phyloP scores from a whole-genome alignment of 1,140 invertebrate species.

The Micrasema minimum region DNA sequence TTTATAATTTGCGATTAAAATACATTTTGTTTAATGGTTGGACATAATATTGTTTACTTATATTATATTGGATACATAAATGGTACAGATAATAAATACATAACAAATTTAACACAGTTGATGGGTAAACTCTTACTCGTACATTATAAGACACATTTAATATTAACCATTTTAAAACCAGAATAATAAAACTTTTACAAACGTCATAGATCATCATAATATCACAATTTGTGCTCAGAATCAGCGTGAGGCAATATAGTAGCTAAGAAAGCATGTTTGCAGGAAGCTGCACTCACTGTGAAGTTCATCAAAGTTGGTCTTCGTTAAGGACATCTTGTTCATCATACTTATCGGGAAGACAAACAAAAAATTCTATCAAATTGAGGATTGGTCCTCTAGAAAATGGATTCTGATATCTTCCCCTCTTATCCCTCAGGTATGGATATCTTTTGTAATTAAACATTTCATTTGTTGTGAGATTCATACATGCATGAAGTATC shows the following conservation, averaged over 20 bases:
- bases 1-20: too few relatives aligned
- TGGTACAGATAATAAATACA: too few relatives aligned
- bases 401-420: conserved; percentile 89
- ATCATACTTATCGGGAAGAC: conserved; percentile 78
- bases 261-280: conserved; percentile 3
- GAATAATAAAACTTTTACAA: too few relatives aligned
- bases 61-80: too few relatives aligned
- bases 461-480: conserved; percentile 94
- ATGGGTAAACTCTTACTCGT: too few relatives aligned
- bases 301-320: conserved; percentile 69
- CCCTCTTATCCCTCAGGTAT: conserved; percentile 86
- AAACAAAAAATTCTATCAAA: conserved; percentile 89
- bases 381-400: conserved; percentile 87
- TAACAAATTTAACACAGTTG: too few relatives aligned
- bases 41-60: too few relatives aligned
- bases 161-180: too few relatives aligned
- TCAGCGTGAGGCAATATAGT: conserved; percentile 25
- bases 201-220: not conserved
- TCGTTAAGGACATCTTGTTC: conserved; percentile 78
- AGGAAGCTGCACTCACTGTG: conserved; percentile 41
- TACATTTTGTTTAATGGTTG: too few relatives aligned
- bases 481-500: conserved; percentile 89
- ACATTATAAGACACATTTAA: too few relatives aligned
- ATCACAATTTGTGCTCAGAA: conserved; percentile 36
- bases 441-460: conserved; percentile 92